Evolutionary conservation across 2,888 invertebrate genomes (phyloP), one percentile per base, ranked within the genome.

Genomic region (Punctoribates punctum): DNA sequence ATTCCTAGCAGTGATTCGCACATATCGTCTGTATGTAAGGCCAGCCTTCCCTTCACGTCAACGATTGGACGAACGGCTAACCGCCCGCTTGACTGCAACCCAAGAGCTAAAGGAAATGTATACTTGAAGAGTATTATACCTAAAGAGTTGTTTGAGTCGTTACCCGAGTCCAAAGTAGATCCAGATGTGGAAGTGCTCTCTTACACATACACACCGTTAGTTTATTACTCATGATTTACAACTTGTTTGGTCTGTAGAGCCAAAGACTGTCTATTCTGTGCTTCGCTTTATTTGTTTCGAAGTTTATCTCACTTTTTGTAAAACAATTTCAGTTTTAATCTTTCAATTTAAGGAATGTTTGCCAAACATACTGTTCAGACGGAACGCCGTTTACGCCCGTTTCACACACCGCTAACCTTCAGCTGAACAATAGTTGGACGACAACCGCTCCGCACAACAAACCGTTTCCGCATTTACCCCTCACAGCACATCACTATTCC

Each of bases 151-250:
- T 73, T 77, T 20, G 73, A 78, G 25, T 62, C 42, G 34, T 29
- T 46, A 65, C 20, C 62, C 2, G 73, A 76, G 46, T 65, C 76
- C 20, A 78, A 75, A 67, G 72, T 70, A 23, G 74, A 74, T 65
- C 73, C 76, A 20, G 73, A 74, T 70, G 70, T n/a, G n/a, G n/a
- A n/a, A n/a, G n/a, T 70, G 38, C 34, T 65, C 17, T 34, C 65
- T 27, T 1, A 62, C 27, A 6, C 34, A 38, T 15, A 46, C 34
- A 9, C 46, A 70, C 23, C 42, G 70, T 70, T 70, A 70, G 67
- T 67, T 38, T 67, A 34, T 38, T 70, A 29, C 60, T 29, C 46
- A 46, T 70, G 70, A 27, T 34, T 38, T 38, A 34, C 29, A 15
- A 42, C 46, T 42, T 70, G 67, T 67, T 67, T 38, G 17, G 23